Evolutionary conservation across 1,140 invertebrate species (phyloP).

Genomic region (Tetragonula clypearis): DNA sequence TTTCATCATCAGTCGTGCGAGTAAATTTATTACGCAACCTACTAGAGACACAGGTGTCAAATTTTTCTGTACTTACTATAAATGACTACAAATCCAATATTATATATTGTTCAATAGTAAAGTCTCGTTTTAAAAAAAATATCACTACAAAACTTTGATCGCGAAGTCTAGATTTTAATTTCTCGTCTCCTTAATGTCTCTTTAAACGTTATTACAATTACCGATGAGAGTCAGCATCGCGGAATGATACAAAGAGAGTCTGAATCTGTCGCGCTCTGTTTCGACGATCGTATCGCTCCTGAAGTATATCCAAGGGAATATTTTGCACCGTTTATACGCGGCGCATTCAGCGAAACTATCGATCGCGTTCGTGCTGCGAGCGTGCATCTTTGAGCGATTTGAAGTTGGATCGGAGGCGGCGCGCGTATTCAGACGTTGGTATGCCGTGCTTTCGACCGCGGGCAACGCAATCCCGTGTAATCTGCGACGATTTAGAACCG

Average conservation of each 20-base stretch:
- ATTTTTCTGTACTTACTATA: too few relatives aligned
- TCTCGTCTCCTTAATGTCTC: neutral
- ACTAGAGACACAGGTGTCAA: too few relatives aligned
- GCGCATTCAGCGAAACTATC: neutral
- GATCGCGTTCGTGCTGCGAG: slow-evolving; percentile 2
- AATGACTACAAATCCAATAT: too few relatives aligned
- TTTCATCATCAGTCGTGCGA: neutral
- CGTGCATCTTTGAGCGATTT: slow-evolving; percentile 19
- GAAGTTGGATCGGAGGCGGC: neutral
- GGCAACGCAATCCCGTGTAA: slow-evolving; percentile 28
- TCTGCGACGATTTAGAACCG: slow-evolving; percentile 28
- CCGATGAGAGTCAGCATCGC: neutral
- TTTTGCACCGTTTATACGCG: slow-evolving; percentile 11
- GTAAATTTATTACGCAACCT: neutral
- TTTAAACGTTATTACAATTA: neutral
- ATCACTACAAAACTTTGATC: too few relatives aligned
- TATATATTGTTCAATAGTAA: too few relatives aligned
- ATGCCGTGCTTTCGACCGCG: slow-evolving; percentile 19
- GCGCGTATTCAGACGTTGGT: slow-evolving; percentile 29
- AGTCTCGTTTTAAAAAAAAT: neutral
- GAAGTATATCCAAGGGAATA: neutral
- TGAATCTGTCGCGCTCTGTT: neutral
- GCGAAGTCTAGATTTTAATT: too few relatives aligned
- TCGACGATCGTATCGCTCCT: neutral
- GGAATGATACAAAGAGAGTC: neutral